These are phyloP conservation scores for Adelognathus sp. DNA, from an alignment of 2,888 invertebrate genomes.

Conservation along the genomic window DNA sequence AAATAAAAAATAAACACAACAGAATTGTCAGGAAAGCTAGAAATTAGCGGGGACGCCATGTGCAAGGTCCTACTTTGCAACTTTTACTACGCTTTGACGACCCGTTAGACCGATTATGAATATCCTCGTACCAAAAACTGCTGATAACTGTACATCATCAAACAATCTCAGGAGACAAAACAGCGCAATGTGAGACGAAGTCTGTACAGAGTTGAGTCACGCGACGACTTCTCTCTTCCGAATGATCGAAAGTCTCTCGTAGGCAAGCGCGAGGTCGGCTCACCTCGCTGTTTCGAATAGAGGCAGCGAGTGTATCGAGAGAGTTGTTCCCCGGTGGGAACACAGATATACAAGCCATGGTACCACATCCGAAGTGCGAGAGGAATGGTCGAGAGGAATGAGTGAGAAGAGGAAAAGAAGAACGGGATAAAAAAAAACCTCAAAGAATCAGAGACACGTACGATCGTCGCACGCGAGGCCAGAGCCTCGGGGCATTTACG, in stretches of 20 bases:
- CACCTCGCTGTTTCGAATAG: background rate
- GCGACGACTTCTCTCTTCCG: constrained; percentile 9
- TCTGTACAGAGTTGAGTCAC: constrained; percentile 15
- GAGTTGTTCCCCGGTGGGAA: background rate
- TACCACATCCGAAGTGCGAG: constrained; percentile 47
- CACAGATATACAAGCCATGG: constrained; percentile 27
- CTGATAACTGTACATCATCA: background rate
- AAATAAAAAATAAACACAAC: no score
- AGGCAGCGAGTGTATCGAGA: background rate
- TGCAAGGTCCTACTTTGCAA: no score
- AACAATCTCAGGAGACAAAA: background rate
- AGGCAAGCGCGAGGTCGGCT: constrained; percentile 1
- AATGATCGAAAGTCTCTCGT: background rate
- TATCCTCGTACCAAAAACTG: background rate
- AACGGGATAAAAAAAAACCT: constrained; percentile 24
- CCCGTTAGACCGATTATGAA: background rate
- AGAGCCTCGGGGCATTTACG: constrained; percentile 62
- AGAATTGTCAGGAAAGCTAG: no score
- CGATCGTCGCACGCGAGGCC: constrained; percentile 62
- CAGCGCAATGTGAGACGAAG: background rate
- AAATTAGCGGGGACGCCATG: no score
- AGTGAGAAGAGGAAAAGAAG: constrained; percentile 21
- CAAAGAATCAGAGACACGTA: constrained; percentile 54
- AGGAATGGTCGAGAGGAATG: constrained; percentile 28
- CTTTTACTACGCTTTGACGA: background rate